A percentile compares a stretch with the other conserved stretches of the same genome.
Conservation (phyloP, 2,888 invertebrate species). For the Rhingia rostrata region DNA sequence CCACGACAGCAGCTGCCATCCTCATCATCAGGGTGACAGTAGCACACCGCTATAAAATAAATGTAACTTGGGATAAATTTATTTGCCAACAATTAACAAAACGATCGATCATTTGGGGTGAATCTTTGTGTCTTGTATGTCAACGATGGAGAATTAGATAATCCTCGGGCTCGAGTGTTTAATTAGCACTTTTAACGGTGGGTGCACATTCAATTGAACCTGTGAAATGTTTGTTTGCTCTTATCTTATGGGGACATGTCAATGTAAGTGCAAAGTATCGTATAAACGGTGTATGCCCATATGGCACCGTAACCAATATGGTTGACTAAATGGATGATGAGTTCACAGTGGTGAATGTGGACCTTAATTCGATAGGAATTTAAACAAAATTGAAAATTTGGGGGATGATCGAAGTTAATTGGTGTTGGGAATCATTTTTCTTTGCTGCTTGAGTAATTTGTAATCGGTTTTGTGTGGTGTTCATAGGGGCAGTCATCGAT, state of each 20-base stretch:
- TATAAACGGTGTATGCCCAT: background rate
- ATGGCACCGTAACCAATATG: conserved; percentile 13
- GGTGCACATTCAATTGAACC: conserved; percentile 5
- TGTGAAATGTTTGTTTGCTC: conserved; percentile 23
- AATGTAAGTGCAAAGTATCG: background rate
- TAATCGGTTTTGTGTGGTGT: conserved; percentile 22
- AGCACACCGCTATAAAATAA: background rate
- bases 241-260: conserved; percentile 23
- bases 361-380: conserved; percentile 27
- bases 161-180: conserved; percentile 37
- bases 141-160: conserved; percentile 34
- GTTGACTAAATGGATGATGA: background rate
- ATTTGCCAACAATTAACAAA: conserved; percentile 64
- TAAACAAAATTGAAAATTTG: background rate
- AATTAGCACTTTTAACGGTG: conserved; percentile 23
- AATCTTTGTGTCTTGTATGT: conserved; percentile 34
- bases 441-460: conserved; percentile 26
- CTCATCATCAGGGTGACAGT: background rate
- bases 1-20: conserved; percentile 36
- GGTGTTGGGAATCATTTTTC: conserved; percentile 23
- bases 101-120: conserved; percentile 49
- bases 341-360: background rate
- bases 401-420: conserved; percentile 50
- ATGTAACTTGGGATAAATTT: conserved; percentile 59
- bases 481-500: conserved; percentile 13